phyloP scores from a whole-genome alignment of 2,113 vertebrate species.

The Aegithalos caudatus region DNA sequence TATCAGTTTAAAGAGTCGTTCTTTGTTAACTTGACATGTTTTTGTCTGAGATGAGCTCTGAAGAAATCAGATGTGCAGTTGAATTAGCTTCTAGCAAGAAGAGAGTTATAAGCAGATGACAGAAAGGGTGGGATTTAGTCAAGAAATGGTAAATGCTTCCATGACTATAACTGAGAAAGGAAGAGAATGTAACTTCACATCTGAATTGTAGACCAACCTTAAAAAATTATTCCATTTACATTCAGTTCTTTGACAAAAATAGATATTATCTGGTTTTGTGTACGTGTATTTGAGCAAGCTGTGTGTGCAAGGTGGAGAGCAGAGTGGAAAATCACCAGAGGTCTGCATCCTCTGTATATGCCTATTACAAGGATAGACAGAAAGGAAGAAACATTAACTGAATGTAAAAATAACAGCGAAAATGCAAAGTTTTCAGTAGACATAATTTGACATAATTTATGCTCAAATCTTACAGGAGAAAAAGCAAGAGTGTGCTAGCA shows the following conservation, averaged over 20 bases:
- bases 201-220: neutral
- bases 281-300: neutral
- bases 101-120: neutral
- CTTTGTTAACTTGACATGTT: constrained; percentile 16
- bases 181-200: neutral
- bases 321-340: neutral
- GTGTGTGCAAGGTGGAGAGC: neutral
- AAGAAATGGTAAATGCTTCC: neutral
- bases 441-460: neutral
- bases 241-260: neutral
- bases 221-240: neutral
- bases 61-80: neutral
- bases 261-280: neutral
- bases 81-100: constrained; percentile 20
- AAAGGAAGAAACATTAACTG: neutral
- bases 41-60: neutral
- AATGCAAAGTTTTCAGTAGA: neutral
- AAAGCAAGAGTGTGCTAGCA: neutral
- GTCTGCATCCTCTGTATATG: neutral
- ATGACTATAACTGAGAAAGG: neutral
- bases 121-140: neutral
- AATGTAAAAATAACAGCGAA: neutral
- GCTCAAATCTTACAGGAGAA: neutral
- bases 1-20: neutral
- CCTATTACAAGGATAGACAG: neutral